Conservation (phyloP, 2,113 vertebrate species). For the Natator depressus region DNA sequence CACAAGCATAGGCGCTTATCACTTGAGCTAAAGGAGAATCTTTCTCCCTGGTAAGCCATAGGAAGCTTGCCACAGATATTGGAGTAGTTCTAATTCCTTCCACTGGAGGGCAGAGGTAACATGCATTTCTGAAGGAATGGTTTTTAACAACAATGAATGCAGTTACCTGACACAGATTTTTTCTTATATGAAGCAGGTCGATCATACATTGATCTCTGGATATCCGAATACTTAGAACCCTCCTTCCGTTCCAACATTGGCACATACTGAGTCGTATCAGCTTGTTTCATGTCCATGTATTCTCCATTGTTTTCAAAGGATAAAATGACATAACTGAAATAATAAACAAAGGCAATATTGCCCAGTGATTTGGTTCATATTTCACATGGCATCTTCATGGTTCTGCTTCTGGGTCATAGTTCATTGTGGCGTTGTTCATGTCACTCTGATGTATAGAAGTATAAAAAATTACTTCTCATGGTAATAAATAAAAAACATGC, state of each 20-base stretch:
- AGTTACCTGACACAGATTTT: conserved; percentile 84
- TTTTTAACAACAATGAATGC: background rate
- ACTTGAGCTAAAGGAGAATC: background rate
- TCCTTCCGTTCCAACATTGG: conserved; percentile 96
- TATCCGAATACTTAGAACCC: conserved; percentile 91
- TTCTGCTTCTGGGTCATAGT: background rate
- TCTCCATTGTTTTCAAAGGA: conserved; percentile 97
- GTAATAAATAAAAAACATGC: background rate
- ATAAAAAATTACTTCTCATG: background rate
- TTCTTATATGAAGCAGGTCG: conserved; percentile 93
- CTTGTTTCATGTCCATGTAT: conserved; percentile 99
- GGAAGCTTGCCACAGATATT: background rate
- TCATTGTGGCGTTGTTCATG: background rate
- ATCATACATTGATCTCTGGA: conserved; percentile 91
- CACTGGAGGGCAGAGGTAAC: background rate
- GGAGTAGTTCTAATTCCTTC: background rate
- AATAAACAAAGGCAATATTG: background rate
- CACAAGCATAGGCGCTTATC: rapidly evolving
- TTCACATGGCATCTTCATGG: background rate
- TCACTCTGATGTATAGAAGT: background rate
- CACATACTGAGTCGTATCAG: conserved; percentile 94
- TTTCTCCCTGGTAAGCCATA: background rate
- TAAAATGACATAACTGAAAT: conserved; percentile 93
- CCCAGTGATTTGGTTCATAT: background rate
- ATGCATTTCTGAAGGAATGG: rapidly evolving